Evolutionary conservation across 1,140 invertebrate genomes (phyloP).

Genomic region (Lanistes nyassanus): DNA sequence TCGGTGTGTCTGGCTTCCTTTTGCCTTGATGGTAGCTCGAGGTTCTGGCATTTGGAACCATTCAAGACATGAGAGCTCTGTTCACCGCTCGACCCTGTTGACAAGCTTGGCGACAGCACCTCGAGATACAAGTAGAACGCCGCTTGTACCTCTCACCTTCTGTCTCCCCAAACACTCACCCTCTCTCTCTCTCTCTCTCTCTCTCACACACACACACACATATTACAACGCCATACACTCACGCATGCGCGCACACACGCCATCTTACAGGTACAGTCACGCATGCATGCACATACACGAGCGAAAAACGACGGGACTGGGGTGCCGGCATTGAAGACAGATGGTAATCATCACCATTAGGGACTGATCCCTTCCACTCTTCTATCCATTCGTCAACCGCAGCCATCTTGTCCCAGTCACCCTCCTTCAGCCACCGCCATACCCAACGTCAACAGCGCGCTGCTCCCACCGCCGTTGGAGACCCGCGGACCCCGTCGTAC

Average conservation of each 20-base stretch:
- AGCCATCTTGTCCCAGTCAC: background rate
- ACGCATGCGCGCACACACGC: background rate
- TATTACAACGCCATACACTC: background rate
- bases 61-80: no score
- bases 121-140: no score
- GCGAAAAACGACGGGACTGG: background rate
- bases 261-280: background rate
- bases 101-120: no score
- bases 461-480: background rate
- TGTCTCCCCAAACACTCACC: background rate
- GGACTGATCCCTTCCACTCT: no score
- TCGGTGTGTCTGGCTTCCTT: no score
- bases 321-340: no score
- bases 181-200: conserved; percentile 12
- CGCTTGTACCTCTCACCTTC: background rate
- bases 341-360: no score
- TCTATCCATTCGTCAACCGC: background rate
- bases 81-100: no score
- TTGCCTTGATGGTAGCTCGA: no score
- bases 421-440: background rate
- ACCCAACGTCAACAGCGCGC: background rate
- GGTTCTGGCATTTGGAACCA: no score
- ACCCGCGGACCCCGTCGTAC: background rate
- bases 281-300: background rate
- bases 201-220: conserved; percentile 12